phyloP scores from a whole-genome alignment of 1,140 invertebrate species.

The Brachionus rubens region DNA sequence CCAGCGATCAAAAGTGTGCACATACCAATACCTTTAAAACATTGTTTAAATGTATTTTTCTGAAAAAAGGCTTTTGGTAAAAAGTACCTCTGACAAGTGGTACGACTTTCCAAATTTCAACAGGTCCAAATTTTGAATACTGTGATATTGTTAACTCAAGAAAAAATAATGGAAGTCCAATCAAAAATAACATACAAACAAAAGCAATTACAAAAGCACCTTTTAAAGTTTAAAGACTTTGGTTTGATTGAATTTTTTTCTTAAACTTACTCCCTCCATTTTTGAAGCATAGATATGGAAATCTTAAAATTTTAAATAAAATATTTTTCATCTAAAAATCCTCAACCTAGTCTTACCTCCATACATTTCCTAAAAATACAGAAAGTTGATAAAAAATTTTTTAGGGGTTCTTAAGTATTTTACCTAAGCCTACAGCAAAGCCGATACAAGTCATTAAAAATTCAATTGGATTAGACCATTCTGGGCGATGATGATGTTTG shows the following conservation, averaged over 20 bases:
- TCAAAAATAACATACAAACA: slow-evolving; percentile 64
- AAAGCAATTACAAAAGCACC: slow-evolving; percentile 72
- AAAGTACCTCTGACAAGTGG: slow-evolving; percentile 72
- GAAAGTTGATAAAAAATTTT: background rate
- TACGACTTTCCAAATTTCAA: slow-evolving; percentile 75
- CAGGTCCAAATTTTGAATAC: slow-evolving; percentile 71
- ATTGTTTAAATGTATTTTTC: background rate
- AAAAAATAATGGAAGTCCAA: slow-evolving; percentile 72
- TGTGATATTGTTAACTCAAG: slow-evolving; percentile 76
- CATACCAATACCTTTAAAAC: slow-evolving; percentile 29
- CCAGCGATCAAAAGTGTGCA: background rate
- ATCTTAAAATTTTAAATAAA: too few species aligned
- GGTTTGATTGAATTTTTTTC: background rate
- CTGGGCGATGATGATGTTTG: slow-evolving; percentile 14
- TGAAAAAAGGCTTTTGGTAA: background rate
- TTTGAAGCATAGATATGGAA: slow-evolving; percentile 40
- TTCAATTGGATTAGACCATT: slow-evolving; percentile 46
- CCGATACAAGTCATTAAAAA: slow-evolving; percentile 46
- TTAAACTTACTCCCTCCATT: slow-evolving; percentile 38
- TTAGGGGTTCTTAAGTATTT: background rate
- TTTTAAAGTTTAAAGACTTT: background rate
- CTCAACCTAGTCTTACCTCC: too few species aligned
- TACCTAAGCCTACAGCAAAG: slow-evolving; percentile 42
- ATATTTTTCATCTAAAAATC: too few species aligned
- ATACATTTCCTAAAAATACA: slow-evolving; percentile 3